Evolutionary conservation across 1,140 invertebrate species (phyloP), one percentile per base, ranked within the genome.

Genomic region (Theocolax elegans): DNA sequence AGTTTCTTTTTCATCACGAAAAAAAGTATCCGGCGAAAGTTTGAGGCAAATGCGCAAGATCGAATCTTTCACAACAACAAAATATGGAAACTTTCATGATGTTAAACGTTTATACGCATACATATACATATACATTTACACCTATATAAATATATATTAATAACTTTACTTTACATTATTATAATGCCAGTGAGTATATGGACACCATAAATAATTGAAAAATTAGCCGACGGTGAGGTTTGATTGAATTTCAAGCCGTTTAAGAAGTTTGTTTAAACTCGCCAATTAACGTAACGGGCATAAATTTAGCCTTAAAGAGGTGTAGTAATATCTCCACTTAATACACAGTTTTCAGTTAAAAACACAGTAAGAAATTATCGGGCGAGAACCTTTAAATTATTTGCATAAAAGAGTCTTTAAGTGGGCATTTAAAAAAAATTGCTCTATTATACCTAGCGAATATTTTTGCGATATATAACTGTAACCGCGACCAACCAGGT

Each of bases 351-450:
- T 13, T 44, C 42, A 17, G 42, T 13, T 13, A 10, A n/a, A n/a
- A n/a, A n/a, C n/a, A n/a, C n/a, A n/a, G n/a, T n/a, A n/a, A n/a
- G n/a, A n/a, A 23, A n/a, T 49, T 49, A 49, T 19, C 48, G 21
- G 19, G n/a, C n/a, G 48, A n/a, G n/a, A 49, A 49, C 17, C 48
- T 49, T 23, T 23, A 23, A 21, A 49, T 49, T 49, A 23, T 49
- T 49, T 49, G 4, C 21, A 23, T 49, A 49, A 23, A 7, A 10
- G 9, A 2, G 6, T 8, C n/a, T 49, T 23, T 7, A 23, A 49
- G 4, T 23, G 21, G 48, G 48, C 21, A 49, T 23, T 49, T 49
- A 49, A 49, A 23, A 49, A 23, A 60, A 60, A 60, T 60, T 44
- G 38, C 56, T 60, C 40, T 25, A 25, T 44, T 44, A 60, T n/a